These are phyloP conservation scores for Neria commutata DNA, from an alignment of 2,888 invertebrate genomes.

Conservation along the genomic window DNA sequence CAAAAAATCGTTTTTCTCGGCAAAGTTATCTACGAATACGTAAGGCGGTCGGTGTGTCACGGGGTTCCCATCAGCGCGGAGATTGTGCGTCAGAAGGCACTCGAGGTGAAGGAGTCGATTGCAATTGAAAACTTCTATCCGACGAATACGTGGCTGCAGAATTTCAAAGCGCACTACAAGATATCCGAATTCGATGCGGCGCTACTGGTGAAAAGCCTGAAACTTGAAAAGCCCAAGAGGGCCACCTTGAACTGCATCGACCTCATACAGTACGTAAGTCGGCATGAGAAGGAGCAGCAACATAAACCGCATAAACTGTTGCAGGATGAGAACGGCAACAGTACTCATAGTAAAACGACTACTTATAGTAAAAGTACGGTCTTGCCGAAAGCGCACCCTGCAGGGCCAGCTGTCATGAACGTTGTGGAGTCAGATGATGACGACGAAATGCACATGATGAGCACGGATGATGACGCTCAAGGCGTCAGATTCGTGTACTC, in stretches of 20 bases:
- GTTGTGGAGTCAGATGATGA: not conserved
- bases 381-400: no score
- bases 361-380: no score
- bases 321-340: slow-evolving; percentile 21
- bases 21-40: slow-evolving; percentile 41
- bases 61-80: slow-evolving; percentile 28
- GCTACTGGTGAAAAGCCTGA: slow-evolving; percentile 8
- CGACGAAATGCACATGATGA: not conserved
- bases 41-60: slow-evolving; percentile 39
- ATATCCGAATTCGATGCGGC: slow-evolving; percentile 35
- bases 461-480: not conserved
- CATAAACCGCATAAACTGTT: not conserved
- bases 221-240: slow-evolving; percentile 32
- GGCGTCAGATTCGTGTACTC: no score
- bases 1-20: slow-evolving; percentile 42
- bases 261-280: slow-evolving; percentile 40
- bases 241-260: slow-evolving; percentile 41
- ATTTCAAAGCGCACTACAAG: slow-evolving; percentile 38
- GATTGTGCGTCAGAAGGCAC: slow-evolving; percentile 35
- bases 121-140: slow-evolving; percentile 45
- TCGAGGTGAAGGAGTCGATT: slow-evolving; percentile 43
- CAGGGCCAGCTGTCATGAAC: no score
- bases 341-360: slow-evolving; percentile 5
- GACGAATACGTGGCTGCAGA: slow-evolving; percentile 41
- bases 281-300: slow-evolving; percentile 23